A percentile compares a stretch with the other conserved stretches of the same genome.
Evolutionary conservation across 2,113 vertebrate genomes (phyloP).

Genomic region (Periophthalmodon schlosseri): DNA sequence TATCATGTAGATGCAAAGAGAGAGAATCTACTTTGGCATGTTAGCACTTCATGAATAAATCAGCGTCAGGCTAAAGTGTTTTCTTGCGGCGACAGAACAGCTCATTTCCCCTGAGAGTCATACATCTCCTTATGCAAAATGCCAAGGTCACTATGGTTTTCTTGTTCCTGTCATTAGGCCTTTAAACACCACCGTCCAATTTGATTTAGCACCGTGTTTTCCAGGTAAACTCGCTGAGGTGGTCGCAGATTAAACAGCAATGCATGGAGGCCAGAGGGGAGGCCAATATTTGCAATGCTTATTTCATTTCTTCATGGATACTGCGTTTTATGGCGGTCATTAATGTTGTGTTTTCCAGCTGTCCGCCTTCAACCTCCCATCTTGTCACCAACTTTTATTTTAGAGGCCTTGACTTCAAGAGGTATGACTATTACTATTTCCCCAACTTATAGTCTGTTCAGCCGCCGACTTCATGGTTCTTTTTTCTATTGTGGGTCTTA

Average conservation of each 20-base stretch:
- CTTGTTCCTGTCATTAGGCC: slow-evolving; percentile 19
- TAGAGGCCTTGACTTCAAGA: neutral
- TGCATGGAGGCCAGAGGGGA: neutral
- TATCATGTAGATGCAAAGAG: slow-evolving; percentile 14
- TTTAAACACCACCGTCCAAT: neutral
- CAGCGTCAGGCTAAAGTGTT: slow-evolving; percentile 18
- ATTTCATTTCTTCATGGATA: slow-evolving; percentile 37
- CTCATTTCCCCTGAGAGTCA: slow-evolving; percentile 19
- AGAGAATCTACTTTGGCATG: neutral
- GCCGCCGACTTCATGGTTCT: neutral
- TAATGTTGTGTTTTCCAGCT: slow-evolving; percentile 39
- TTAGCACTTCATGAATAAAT: slow-evolving; percentile 39
- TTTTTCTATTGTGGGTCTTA: neutral
- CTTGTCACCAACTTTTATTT: neutral
- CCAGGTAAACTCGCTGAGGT: neutral
- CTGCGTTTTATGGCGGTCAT: slow-evolving; percentile 23
- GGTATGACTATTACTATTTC: neutral
- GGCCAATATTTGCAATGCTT: slow-evolving; percentile 43
- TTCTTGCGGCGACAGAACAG: slow-evolving; percentile 10
- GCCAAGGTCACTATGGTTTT: slow-evolving; percentile 29
- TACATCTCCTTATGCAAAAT: slow-evolving; percentile 22
- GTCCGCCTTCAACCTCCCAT: neutral
- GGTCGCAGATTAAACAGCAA: neutral
- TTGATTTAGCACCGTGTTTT: slow-evolving; percentile 11
- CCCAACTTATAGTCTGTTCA: neutral